Evolutionary conservation across 2,888 invertebrate species (phyloP), one percentile per base, ranked within the genome.

Genomic region (Drosophila conformis): DNA sequence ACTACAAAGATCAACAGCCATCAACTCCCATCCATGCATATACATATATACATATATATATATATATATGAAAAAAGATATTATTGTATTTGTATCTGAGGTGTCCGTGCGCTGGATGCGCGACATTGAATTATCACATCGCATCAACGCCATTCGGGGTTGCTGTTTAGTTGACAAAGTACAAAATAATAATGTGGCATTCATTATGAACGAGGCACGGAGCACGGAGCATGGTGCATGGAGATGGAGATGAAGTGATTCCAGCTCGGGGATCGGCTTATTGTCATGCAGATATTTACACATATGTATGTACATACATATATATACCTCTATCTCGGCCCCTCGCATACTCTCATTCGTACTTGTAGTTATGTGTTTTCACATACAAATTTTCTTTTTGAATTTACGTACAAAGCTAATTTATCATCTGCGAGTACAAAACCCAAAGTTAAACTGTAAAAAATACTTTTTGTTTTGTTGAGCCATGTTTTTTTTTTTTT

Each of bases 41-140:
- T 31, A 63, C 10, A 27, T 29, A 40, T 5, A 40, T 13, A 13
- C 5, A 6, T 13, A 7, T 5, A 40, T 13, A 13, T 11, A 6
- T 13, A 7, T 6, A 0, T n/a, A 58, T 63, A 70, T 85, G 81
- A 78, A 87, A 81, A 86, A 86, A 77, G 87, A 82, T 84, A 82
- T 75, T 82, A 82, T 74, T 83, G 80, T 85, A 80, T 84, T 78
- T 82, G 71, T 76, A 82, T 68, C 69, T 66, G 69, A 59, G 13
- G 31, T 51, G 56, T 77, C 58, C 88, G 82, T 83, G 80, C 81
- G 83, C 76, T 78, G 84, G 74, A 72, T 71, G 76, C 68, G 76
- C 87, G 89, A 85, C 87, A 87, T 89, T 89, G 87, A 87, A 84
- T 87, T 87, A 87, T 87, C 87, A 85, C 89, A 87, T 83, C 72